phyloP scores from a whole-genome alignment of 2,797 vertebrate genomes.

The Pogonophryne albipinna region DNA sequence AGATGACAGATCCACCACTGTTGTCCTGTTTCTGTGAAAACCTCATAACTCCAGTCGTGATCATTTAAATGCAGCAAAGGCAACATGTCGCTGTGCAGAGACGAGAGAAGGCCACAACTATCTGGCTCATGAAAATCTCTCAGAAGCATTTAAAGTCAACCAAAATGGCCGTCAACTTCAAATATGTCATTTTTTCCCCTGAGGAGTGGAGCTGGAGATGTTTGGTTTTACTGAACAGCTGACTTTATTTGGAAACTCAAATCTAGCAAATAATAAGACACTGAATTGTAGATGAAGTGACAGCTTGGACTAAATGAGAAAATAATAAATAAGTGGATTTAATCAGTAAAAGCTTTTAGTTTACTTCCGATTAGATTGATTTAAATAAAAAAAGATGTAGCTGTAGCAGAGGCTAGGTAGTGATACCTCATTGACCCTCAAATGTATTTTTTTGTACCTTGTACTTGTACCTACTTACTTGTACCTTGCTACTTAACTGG shows the following conservation, averaged over 20 bases:
- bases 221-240: conserved; percentile 32
- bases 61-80: conserved; percentile 27
- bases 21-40: conserved; percentile 38
- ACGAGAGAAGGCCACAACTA: conserved; percentile 53
- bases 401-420: too few relatives aligned
- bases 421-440: not conserved
- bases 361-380: too few relatives aligned
- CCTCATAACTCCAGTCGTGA: conserved; percentile 37
- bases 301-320: conserved; percentile 46
- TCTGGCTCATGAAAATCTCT: conserved; percentile 35
- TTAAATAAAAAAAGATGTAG: too few relatives aligned
- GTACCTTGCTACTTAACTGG: not conserved
- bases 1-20: conserved; percentile 36
- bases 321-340: conserved; percentile 21
- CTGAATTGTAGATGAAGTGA: conserved; percentile 39
- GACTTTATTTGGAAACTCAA: conserved; percentile 45
- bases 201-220: conserved; percentile 34
- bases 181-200: not conserved
- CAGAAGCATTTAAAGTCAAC: conserved; percentile 28
- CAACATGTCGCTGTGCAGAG: conserved; percentile 32
- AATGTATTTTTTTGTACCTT: not conserved
- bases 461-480: too few relatives aligned
- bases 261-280: conserved; percentile 49
- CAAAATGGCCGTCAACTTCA: conserved; percentile 16
- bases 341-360: too few relatives aligned